Evolutionary conservation across 2,113 vertebrate genomes (phyloP), one percentile per base, ranked within the genome.

Genomic region (Nerophis ophidion): DNA sequence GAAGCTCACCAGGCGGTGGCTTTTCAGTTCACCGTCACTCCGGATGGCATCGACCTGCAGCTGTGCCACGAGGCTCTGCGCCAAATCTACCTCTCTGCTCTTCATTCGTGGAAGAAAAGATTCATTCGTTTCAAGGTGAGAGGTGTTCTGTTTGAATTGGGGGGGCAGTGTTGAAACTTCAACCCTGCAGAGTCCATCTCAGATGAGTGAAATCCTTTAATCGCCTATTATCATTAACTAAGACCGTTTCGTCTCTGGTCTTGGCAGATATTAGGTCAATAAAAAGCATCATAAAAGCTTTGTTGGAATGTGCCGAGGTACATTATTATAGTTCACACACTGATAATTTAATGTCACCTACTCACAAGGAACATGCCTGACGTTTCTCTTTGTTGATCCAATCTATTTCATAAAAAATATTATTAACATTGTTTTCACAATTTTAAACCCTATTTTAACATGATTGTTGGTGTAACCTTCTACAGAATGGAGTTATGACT

Each of bases 1-100:
- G 95, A 98, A 91, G 95, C 95, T 11, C 95, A 98, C 72, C 95
- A 98, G 86, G 95, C 95, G 0, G 95, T 97, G 71, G 95, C 95
- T 61, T 98, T 98, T 70, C 95, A 98, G 74, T 98, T 98, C 83
- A 97, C 95, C 0, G 95, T 98, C 81, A 91, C 91, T 10, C 95
- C 95, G 0, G 95, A 98, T 61, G 95, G 95, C 7, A 97, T 98
- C 8, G 95, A 98, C 83, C 83, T 98, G 6, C 92, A 90, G 4
- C 89, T 98, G 84, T 95, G 93, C 83, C 94, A 96, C 8, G 93
- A 98, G 74, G 95, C 95, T 1, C 92, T 98, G 3, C 93, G 87
- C 34, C 95, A 98, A 60, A 92, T 98, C 79, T 98, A 94, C 70
- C 90, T 98, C 0, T 98, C 95, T 1, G 95, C 93, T 63, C 86